Percentiles rank a stretch among this genome's conserved stretches.
Conservation (phyloP, 1,140 invertebrate species). For the Neoseiulus cucumeris region DNA sequence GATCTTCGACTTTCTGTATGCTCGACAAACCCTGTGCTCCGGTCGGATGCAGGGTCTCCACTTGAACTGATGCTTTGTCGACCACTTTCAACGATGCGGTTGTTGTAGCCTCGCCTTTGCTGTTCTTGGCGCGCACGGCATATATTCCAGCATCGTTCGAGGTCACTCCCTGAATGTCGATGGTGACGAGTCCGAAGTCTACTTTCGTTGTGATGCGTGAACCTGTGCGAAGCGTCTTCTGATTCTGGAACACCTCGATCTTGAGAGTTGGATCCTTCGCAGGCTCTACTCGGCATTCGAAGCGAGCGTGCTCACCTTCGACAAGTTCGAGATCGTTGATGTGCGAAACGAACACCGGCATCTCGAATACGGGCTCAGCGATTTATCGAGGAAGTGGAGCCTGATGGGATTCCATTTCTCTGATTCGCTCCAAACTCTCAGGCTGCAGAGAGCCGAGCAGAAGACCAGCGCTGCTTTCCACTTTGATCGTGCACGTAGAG, state of each 20-base stretch:
- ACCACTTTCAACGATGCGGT: constrained; percentile 48
- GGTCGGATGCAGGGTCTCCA: constrained; percentile 75
- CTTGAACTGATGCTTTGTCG: constrained; percentile 46
- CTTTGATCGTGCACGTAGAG: constrained; percentile 69
- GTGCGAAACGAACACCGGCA: constrained; percentile 69
- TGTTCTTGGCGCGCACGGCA: constrained; percentile 75
- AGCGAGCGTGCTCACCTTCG: constrained; percentile 75
- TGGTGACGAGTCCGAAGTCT: constrained; percentile 65
- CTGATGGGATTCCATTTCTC: constrained; percentile 58
- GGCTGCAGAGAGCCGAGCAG: constrained; percentile 43
- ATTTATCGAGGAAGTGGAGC: constrained; percentile 33
- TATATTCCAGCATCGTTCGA: constrained; percentile 75
- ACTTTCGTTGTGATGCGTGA: constrained; percentile 33
- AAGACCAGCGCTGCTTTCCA: constrained; percentile 36
- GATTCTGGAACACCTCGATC: constrained; percentile 31
- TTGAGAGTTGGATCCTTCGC: constrained; percentile 81
- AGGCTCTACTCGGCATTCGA: constrained; percentile 83
- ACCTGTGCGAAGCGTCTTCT: constrained; percentile 17
- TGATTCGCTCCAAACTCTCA: constrained; percentile 64
- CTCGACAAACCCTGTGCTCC: constrained; percentile 57
- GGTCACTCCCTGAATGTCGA: constrained; percentile 59
- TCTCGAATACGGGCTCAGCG: constrained; percentile 54
- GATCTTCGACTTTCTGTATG: constrained; percentile 60
- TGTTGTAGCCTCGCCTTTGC: constrained; percentile 53
- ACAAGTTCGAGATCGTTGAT: constrained; percentile 70